Percentiles rank a stretch among this genome's conserved stretches.
Evolutionary conservation across 2,797 vertebrate genomes (phyloP).

Genomic region (Thamnophis elegans): DNA sequence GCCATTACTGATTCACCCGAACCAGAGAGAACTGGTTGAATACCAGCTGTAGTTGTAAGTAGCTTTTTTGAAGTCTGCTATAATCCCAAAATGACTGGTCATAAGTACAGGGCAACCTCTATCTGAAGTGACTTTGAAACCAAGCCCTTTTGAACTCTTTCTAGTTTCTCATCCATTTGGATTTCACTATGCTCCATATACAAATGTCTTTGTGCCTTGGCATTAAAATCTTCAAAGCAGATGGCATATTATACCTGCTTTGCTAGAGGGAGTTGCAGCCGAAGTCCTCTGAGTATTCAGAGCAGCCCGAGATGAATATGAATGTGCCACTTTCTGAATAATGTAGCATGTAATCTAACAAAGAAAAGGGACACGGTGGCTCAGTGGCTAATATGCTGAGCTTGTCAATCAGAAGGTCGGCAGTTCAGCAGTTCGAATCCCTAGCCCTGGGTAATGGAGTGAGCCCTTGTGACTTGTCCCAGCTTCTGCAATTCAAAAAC

Average conservation of each 20-base stretch:
- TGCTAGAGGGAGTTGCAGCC: not conserved
- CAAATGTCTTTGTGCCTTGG: not conserved
- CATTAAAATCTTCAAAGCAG: not conserved
- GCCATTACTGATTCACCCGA: too few species aligned
- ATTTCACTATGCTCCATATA: not conserved
- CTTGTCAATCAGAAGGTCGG: too few species aligned
- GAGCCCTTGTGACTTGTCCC: too few species aligned
- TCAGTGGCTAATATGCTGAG: too few species aligned
- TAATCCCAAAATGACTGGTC: not conserved
- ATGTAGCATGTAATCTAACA: not conserved
- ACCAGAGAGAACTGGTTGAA: too few species aligned
- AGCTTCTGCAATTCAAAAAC: too few species aligned
- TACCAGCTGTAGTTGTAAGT: too few species aligned
- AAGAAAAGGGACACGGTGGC: not conserved
- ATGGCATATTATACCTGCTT: not conserved
- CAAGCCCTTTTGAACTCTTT: not conserved
- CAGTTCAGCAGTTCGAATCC: too few species aligned
- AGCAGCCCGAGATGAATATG: not conserved
- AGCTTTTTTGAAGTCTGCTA: not conserved
- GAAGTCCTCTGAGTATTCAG: not conserved
- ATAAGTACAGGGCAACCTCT: not conserved
- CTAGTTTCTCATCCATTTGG: not conserved
- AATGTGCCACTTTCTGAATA: not conserved
- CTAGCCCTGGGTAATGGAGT: too few species aligned
- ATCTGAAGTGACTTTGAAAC: not conserved